Base-by-base conservation (phyloP, 2,888 invertebrate genomes). In the Epinotia demarniana region DNA sequence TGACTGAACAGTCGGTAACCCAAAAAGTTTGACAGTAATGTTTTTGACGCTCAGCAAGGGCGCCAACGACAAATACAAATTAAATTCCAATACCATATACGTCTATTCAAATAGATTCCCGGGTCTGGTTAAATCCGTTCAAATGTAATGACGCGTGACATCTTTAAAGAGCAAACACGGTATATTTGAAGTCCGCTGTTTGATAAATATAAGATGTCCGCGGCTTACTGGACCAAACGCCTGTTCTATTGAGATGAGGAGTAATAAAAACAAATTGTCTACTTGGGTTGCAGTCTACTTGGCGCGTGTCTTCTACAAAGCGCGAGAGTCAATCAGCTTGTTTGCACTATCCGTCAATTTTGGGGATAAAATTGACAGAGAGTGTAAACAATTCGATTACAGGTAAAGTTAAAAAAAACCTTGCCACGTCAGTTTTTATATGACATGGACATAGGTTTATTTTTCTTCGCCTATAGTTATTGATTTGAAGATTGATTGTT, bases 131-230 rank as follows among this genome's bases (percentile, higher is more conserved):
- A 73, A 82, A 80, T 80, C 79, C 83, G 82, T 82, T 85, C 83
- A 82, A 64, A 79, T 79, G 79, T 88, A 89, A 87, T 88, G 85
- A 85, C 85, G 84, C 87, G 82, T 86, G 80, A 77, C 82, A 53
- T 53, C 6, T n/a, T 53, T n/a, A 79, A 77, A 72, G 79, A 79
- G 81, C 81, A 86, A 86, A 87, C 75, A 86, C 64, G 74, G 23
- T n/a, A 18, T 78, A 70, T 78, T 80, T 78, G 73, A 60, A 71
- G 64, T 78, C 23, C 58, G 27, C 74, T 79, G 73, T 80, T 79
- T 80, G 77, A 75, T 78, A 80, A 80, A 80, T 77, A 80, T 58
- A 68, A 75, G 76, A 78, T 77, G 77, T 79, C 75, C 75, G 61
- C 70, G 63, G 74, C 72, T 75, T 69, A 76, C 23, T 77, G 49